These are phyloP conservation scores for Cacoxenus indagator DNA, from an alignment of 2,888 invertebrate genomes.

Conservation along the genomic window DNA sequence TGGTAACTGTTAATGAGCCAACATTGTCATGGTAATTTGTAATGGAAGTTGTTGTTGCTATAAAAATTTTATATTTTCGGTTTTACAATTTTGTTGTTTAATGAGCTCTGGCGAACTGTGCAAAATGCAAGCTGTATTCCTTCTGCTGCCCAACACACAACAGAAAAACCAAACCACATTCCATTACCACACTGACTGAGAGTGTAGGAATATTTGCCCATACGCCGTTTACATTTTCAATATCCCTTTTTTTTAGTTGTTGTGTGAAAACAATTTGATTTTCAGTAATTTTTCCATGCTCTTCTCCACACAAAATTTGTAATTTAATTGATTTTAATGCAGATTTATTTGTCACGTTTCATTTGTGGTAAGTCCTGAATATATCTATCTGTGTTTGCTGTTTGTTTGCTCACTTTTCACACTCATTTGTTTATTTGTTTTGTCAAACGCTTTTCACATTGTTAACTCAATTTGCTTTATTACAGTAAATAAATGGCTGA, in stretches of 20 bases:
- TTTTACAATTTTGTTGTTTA: constrained; percentile 17
- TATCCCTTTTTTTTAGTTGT: constrained; percentile 51
- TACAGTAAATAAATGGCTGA: background rate
- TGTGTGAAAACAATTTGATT: constrained; percentile 45
- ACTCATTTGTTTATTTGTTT: background rate
- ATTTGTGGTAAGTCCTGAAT: background rate
- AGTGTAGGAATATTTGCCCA: constrained; percentile 27
- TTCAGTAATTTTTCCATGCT: constrained; percentile 32
- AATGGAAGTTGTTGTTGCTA: constrained; percentile 25
- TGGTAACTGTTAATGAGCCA: constrained; percentile 60
- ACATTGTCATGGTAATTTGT: constrained; percentile 69
- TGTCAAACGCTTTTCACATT: background rate
- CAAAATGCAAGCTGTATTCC: background rate
- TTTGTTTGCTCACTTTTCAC: no score
- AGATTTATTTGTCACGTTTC: constrained; percentile 15
- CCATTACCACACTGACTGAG: no score
- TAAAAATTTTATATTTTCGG: constrained; percentile 21
- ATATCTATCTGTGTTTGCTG: background rate
- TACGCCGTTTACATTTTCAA: constrained; percentile 62
- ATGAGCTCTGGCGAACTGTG: background rate
- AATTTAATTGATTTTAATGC: constrained; percentile 64
- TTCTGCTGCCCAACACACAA: background rate
- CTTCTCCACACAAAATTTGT: constrained; percentile 53
- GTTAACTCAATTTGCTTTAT: background rate
- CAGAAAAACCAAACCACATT: constrained; percentile 8